Evolutionary conservation across 1,140 invertebrate species (phyloP).

Genomic region (Pygmarrhopalites habei): DNA sequence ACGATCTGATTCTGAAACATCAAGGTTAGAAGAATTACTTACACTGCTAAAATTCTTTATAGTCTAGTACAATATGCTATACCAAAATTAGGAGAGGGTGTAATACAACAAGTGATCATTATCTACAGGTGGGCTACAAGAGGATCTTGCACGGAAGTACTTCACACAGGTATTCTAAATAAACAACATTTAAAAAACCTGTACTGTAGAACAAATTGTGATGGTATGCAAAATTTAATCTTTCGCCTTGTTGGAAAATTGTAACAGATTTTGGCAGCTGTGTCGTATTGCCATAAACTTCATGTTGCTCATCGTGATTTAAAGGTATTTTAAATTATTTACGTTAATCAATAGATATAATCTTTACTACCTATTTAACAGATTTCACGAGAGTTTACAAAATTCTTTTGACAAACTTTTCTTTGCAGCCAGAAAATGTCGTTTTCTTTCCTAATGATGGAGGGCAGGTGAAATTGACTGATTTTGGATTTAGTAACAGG

Average conservation of each 20-base stretch:
- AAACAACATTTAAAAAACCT: no score
- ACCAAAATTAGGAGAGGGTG: no score
- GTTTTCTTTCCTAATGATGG: conserved; percentile 48
- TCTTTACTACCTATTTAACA: no score
- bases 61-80: no score
- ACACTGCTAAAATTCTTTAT: no score
- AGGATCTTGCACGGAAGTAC: conserved; percentile 77
- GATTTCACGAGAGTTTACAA: no score
- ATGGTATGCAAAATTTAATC: no score
- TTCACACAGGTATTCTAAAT: no score
- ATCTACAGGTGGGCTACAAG: conserved; percentile 50
- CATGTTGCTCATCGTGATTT: conserved; percentile 91
- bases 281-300: conserved; percentile 72
- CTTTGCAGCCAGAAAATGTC: conserved; percentile 37
- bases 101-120: no score
- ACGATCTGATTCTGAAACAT: conserved; percentile 98
- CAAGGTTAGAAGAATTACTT: conserved; percentile 50
- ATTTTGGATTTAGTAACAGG: conserved; percentile 95
- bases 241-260: no score
- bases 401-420: no score
- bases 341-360: conserved; percentile 72
- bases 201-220: no score
- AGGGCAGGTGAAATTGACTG: conserved; percentile 95
- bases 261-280: conserved; percentile 41
- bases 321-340: conserved; percentile 90